Percentiles rank a stretch among this genome's conserved stretches.
Evolutionary conservation across 2,797 vertebrate genomes (phyloP).

Genomic region (Malurus splendens): DNA sequence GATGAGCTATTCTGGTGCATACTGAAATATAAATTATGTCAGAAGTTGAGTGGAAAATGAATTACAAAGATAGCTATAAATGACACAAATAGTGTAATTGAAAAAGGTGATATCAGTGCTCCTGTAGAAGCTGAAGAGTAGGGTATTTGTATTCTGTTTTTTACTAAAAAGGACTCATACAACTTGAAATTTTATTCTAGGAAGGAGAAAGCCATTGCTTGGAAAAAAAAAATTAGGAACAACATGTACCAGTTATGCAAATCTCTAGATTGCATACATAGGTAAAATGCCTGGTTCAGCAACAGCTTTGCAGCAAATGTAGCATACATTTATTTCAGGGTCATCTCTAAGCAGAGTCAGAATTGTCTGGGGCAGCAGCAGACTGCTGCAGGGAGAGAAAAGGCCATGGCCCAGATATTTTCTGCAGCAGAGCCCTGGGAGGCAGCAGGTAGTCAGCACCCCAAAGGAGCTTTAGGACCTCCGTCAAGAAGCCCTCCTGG

Average conservation of each 20-base stretch:
- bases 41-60: not conserved
- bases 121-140: not conserved
- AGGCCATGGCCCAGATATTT: not conserved
- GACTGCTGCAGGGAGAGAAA: not conserved
- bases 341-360: not conserved
- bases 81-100: not conserved
- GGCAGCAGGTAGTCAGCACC: not conserved
- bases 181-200: conserved; percentile 58
- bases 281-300: conserved; percentile 60
- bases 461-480: not conserved
- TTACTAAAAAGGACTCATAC: not conserved
- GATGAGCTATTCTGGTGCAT: not conserved
- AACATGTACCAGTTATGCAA: conserved; percentile 86
- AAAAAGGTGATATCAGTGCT: not conserved
- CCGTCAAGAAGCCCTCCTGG: not conserved
- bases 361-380: not conserved
- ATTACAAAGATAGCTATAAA: not conserved
- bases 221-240: conserved; percentile 62
- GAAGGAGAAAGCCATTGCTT: conserved; percentile 77
- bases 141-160: not conserved
- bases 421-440: not conserved
- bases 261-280: conserved; percentile 84
- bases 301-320: not conserved
- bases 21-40: conserved; percentile 7
- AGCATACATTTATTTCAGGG: not conserved